phyloP scores from a whole-genome alignment of 1,140 invertebrate species.

The Drosophila rhopaloa region DNA sequence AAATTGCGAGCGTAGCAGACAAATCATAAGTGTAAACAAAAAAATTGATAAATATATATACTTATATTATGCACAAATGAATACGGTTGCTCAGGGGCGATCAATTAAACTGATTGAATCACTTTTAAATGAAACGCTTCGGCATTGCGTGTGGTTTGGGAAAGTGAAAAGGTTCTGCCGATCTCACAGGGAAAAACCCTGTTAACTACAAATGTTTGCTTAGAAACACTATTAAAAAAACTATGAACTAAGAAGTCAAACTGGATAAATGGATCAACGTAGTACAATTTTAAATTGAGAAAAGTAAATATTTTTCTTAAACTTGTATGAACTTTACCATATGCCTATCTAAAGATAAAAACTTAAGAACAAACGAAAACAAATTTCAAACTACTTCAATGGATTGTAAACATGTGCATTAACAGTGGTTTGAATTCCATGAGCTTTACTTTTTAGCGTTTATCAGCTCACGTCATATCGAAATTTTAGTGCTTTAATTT shows the following conservation, averaged over 20 bases:
- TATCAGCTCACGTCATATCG: conserved; percentile 5
- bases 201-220: too few species aligned
- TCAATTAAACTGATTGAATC: conserved; percentile 73
- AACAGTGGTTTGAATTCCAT: neutral
- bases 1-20: conserved; percentile 53
- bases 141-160: conserved; percentile 46
- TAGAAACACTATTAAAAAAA: too few species aligned
- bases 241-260: too few species aligned
- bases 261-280: too few species aligned
- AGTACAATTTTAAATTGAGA: too few species aligned
- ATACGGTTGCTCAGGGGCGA: conserved; percentile 17
- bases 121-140: conserved; percentile 63
- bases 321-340: too few species aligned
- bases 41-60: conserved; percentile 31
- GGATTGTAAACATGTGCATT: too few species aligned
- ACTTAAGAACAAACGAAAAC: too few species aligned
- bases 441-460: neutral
- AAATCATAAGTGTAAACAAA: conserved; percentile 62
- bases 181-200: neutral
- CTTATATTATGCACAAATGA: neutral
- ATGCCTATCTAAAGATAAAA: too few species aligned
- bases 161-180: conserved; percentile 56
- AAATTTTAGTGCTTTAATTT: neutral
- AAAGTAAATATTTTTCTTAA: too few species aligned
- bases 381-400: too few species aligned